Conservation (phyloP, 2,888 invertebrate genomes). For the Xestoiulus laeticollis region DNA sequence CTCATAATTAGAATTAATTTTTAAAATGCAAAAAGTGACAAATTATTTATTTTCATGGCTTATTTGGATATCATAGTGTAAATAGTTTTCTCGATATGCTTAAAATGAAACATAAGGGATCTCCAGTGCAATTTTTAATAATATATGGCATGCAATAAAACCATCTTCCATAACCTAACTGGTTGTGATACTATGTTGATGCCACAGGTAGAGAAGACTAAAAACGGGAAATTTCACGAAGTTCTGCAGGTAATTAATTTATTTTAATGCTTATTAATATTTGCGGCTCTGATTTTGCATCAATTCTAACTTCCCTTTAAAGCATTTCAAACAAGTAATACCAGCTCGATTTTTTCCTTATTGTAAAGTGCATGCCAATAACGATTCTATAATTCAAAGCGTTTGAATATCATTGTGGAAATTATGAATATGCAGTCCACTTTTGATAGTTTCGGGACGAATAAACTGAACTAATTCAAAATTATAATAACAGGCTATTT, state of each 20-base stretch:
- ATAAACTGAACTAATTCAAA: too few relatives aligned
- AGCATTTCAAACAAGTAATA: neutral
- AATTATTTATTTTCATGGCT: neutral
- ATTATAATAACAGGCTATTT: too few relatives aligned
- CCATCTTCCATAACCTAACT: constrained; percentile 43
- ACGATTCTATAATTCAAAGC: neutral
- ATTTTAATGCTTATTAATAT: constrained; percentile 38
- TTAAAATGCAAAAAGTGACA: neutral
- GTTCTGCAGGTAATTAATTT: constrained; percentile 57
- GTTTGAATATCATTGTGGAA: too few relatives aligned
- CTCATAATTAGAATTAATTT: too few relatives aligned
- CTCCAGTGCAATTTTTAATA: neutral
- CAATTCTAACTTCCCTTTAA: neutral
- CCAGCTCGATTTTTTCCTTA: neutral
- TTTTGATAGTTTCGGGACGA: too few relatives aligned
- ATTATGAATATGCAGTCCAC: too few relatives aligned
- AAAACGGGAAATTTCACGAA: constrained; percentile 58
- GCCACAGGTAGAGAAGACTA: constrained; percentile 57
- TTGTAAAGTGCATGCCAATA: neutral
- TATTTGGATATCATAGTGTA: neutral
- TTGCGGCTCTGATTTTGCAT: constrained; percentile 40
- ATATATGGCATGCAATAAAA: neutral
- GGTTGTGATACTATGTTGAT: constrained; percentile 51
- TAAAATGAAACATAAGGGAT: neutral
- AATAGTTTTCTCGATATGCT: neutral